Evolutionary conservation across 2,888 invertebrate species (phyloP), one percentile per base, ranked within the genome.

Genomic region (Tenthredo distinguenda): DNA sequence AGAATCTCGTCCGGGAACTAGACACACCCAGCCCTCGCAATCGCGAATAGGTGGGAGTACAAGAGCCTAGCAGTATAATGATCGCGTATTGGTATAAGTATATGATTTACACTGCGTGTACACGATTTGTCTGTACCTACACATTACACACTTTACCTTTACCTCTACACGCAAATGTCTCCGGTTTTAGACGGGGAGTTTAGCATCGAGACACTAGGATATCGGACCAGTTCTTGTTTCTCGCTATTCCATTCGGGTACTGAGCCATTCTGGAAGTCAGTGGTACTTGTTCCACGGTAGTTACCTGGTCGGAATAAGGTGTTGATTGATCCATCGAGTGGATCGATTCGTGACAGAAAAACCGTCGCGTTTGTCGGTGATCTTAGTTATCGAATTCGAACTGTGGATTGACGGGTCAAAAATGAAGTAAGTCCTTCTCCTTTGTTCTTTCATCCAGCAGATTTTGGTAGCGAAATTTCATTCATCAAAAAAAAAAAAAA

Each of bases 221-320:
- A 81, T 62, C 62, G 58, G 40, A 81, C 37, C 81, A 62, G 81
- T 37, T 62, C 62, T 81, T 40, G 81, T 37, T 58, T 62, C 62
- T 81, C 26, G 62, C 26, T 81, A 37, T 43, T 26, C 88, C 90
- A 88, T 90, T 88, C 85, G 82, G 79, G n/a, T 62, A 62, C 58
- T 12, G 7, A 34, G 34, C 26, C 81, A 87, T 72, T 86, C 86
- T 43, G 85, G 31, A 85, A 85, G 86, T 85, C 86, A 85, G 85
- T 85, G 85, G 85, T 72, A 86, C 85, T 86, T 82, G 86, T 77
- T 40, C 83, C 84, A 82, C 43, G 43, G 21, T 74, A 40, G 37
- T 74, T 12, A 43, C 21, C 72, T 43, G n/a, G 12, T 43, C 40
- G 10, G 68, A 31, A 37, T n/a, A 68, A n/a, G 43, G 43, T 43